Evolutionary conservation across 2,888 invertebrate genomes (phyloP), one percentile per base, ranked within the genome.

Genomic region (Hyposoter didymator): DNA sequence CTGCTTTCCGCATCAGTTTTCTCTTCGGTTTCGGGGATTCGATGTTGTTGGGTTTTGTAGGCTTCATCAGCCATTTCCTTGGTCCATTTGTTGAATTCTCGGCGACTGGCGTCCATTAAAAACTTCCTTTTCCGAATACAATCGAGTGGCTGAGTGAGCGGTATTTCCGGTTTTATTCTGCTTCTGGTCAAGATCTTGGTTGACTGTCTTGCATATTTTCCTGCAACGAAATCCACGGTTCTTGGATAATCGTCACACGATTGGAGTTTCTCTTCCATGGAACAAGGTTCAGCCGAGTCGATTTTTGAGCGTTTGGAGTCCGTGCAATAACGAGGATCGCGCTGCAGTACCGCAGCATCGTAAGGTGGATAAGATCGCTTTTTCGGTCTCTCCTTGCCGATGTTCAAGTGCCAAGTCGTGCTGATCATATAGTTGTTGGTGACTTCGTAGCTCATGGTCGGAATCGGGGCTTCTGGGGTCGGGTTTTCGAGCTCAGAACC

Each of bases 401-500:
- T 10, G 78, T 92, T 91, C 66, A 91, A 59, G 43, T 90, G 91
- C 91, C 92, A 92, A 0, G 73, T 87, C 0, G 92, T 91, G 70
- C 91, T 92, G 32, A 91, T n/a, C 2, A 87, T 19, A 35, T 80
- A 85, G 72, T 89, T 90, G 5, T 88, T 89, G 22, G 78, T 84
- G 8, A 78, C 89, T 0, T 89, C 89, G 14, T 62, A 74, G 2
- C 82, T 78, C 52, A 91, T 78, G 0, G 75, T 32, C 0, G 90
- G 90, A n/a, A 84, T 64, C 0, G 84, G 59, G 0, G 76, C 82
- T 1, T 83, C 78, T 52, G 88, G 47, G 8, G 87, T 75, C 2
- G 89, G 90, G 78, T 90, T 83, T 67, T 92, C 91, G 17, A 90
- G 73, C 4, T 88, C 84, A 6, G 62, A n/a, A 0, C 89, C 90